Percentiles rank a stretch among this genome's conserved stretches.
Evolutionary conservation across 2,888 invertebrate species (phyloP).

Genomic region (Gandaritis pyraliata): DNA sequence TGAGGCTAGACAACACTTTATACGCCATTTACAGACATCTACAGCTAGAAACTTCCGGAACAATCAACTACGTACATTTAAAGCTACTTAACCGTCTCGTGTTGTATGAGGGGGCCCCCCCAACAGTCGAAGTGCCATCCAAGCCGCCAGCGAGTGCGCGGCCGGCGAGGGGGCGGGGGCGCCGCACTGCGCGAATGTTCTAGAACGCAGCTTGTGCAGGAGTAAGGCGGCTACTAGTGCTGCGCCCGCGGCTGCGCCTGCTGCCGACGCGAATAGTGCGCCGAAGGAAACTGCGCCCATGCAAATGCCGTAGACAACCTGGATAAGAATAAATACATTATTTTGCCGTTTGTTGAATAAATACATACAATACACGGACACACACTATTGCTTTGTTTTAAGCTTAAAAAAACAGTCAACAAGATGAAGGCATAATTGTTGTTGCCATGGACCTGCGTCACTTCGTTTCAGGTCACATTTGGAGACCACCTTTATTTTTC

Average conservation of each 20-base stretch:
- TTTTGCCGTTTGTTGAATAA: no score
- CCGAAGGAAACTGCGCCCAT: conserved; percentile 96
- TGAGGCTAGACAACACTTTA: no score
- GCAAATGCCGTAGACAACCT: conserved; percentile 95
- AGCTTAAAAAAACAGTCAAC: no score
- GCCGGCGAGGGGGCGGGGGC: conserved; percentile 81
- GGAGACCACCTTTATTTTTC: no score
- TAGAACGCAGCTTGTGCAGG: conserved; percentile 91
- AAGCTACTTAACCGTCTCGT: conserved; percentile 60
- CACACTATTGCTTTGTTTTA: no score
- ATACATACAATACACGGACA: no score
- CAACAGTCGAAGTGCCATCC: conserved; percentile 89
- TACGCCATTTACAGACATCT: no score
- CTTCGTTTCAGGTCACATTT: no score
- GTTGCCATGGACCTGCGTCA: no score
- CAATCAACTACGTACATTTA: no score
- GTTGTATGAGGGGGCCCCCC: conserved; percentile 74
- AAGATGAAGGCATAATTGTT: no score
- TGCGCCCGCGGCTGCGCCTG: conserved; percentile 93
- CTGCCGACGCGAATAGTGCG: conserved; percentile 93
- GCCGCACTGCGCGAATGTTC: conserved; percentile 84
- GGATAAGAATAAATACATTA: conserved; percentile 23
- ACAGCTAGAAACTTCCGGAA: no score
- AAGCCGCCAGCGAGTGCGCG: conserved; percentile 87
- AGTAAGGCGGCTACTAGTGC: conserved; percentile 93